Evolutionary conservation across 2,113 vertebrate genomes (phyloP).

Genomic region (Alethe diademata): DNA sequence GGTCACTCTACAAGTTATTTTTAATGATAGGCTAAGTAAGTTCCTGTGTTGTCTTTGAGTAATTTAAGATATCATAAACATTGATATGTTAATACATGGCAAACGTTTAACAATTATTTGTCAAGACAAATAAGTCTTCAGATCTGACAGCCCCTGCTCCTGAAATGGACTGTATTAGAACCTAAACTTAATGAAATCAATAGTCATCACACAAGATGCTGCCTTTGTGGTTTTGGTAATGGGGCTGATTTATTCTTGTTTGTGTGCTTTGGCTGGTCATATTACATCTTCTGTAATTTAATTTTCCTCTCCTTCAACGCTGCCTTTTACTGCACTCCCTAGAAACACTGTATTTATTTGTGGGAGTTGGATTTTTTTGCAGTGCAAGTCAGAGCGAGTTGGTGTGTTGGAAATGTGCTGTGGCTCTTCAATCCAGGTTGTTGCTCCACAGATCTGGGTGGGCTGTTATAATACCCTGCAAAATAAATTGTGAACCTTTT

Average conservation of each 20-base stretch:
- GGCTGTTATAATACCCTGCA: not conserved
- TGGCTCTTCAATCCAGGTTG: not conserved
- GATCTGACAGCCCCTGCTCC: not conserved
- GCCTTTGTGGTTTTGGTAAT: conserved; percentile 53
- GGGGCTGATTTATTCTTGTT: conserved; percentile 36
- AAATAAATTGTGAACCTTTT: not conserved
- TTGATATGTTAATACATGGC: not conserved
- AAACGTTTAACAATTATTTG: not conserved
- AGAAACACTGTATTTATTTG: not conserved
- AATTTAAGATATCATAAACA: not conserved
- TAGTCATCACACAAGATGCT: not conserved
- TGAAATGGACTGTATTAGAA: not conserved
- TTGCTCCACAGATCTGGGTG: accelerated
- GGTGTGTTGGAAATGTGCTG: not conserved
- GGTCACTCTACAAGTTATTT: not conserved
- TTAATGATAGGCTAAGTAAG: not conserved
- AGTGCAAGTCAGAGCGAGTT: not conserved
- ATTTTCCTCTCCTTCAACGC: conserved; percentile 13
- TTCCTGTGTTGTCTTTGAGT: not conserved
- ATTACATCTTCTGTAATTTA: conserved; percentile 41
- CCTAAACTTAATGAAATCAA: not conserved
- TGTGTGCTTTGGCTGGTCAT: conserved; percentile 51
- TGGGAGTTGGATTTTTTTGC: not conserved
- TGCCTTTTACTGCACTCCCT: not conserved
- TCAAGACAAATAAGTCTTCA: conserved; percentile 9